These are phyloP conservation scores for Drosophila yakuba DNA, from an alignment of 1,140 invertebrate genomes.

Conservation along the genomic window DNA sequence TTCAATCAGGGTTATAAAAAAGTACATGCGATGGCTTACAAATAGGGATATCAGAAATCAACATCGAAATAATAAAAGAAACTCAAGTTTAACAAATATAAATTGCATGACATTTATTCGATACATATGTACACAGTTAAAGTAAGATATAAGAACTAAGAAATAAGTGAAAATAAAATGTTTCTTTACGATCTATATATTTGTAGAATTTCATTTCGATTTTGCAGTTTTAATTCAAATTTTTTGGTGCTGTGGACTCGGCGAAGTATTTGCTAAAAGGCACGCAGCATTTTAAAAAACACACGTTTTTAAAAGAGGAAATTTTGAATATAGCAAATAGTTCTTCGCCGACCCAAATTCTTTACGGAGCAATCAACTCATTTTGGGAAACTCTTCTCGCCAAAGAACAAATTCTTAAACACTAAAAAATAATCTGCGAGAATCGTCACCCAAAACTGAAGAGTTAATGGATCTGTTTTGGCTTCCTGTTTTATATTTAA, in stretches of 20 bases:
- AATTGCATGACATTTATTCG: slow-evolving; percentile 59
- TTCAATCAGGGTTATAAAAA: slow-evolving; percentile 28
- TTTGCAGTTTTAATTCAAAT: slow-evolving; percentile 14
- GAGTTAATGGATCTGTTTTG: slow-evolving; percentile 25
- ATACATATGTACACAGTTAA: slow-evolving; percentile 58
- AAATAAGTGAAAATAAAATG: slow-evolving; percentile 55
- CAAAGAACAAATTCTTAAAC: slow-evolving; percentile 72
- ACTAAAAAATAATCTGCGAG: slow-evolving; percentile 71
- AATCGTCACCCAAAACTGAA: slow-evolving; percentile 13
- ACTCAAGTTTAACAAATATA: slow-evolving; percentile 64
- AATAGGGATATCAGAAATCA: slow-evolving; percentile 16
- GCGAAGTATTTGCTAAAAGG: slow-evolving; percentile 78
- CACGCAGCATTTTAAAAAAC: slow-evolving; percentile 84
- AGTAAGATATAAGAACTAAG: slow-evolving; percentile 60
- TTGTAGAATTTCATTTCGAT: slow-evolving; percentile 16
- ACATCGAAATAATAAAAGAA: slow-evolving; percentile 37
- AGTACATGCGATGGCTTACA: slow-evolving; percentile 8
- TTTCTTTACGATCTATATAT: slow-evolving; percentile 40
- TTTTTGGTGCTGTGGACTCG: slow-evolving; percentile 23
- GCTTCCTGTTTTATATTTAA: slow-evolving; percentile 13
- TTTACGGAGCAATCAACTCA: slow-evolving; percentile 26
- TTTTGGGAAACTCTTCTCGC: slow-evolving; percentile 10
- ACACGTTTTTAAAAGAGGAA: slow-evolving; percentile 78
- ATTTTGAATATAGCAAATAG: slow-evolving; percentile 72
- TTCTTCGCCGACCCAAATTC: slow-evolving; percentile 34